Conservation (phyloP, 2,888 invertebrate genomes). For the Galerucella pusilla region DNA sequence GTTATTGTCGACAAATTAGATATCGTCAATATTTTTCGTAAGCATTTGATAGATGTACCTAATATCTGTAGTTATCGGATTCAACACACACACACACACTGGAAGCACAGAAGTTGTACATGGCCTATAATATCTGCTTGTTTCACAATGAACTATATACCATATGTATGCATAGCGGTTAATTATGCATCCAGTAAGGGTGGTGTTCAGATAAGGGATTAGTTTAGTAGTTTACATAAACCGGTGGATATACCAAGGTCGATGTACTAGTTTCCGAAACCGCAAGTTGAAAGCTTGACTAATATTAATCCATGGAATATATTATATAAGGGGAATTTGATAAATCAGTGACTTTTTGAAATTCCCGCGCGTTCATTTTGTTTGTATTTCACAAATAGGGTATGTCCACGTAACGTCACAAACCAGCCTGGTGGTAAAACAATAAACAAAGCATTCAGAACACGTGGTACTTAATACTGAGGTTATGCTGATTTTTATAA, state of each 20-base stretch:
- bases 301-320: background rate
- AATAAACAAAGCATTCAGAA: too few relatives aligned
- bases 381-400: too few relatives aligned
- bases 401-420: too few relatives aligned
- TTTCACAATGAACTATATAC: conserved; percentile 35
- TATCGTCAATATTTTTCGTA: background rate
- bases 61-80: conserved; percentile 25
- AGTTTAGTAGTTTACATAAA: conserved; percentile 34
- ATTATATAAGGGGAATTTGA: too few relatives aligned
- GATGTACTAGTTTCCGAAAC: background rate
- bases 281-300: background rate
- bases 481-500: too few relatives aligned
- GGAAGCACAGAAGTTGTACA: conserved; percentile 5
- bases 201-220: conserved; percentile 29
- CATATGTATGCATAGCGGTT: conserved; percentile 33
- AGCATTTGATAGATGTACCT: conserved; percentile 7
- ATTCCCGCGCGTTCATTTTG: too few relatives aligned
- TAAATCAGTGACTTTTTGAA: too few relatives aligned
- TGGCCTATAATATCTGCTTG: conserved; percentile 36
- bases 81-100: background rate
- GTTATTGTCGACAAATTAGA: background rate
- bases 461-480: too few relatives aligned
- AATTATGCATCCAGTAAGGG: conserved; percentile 41
- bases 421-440: too few relatives aligned
- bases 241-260: conserved; percentile 14